phyloP scores from a whole-genome alignment of 2,113 vertebrate genomes.

The Seriola rivoliana region DNA sequence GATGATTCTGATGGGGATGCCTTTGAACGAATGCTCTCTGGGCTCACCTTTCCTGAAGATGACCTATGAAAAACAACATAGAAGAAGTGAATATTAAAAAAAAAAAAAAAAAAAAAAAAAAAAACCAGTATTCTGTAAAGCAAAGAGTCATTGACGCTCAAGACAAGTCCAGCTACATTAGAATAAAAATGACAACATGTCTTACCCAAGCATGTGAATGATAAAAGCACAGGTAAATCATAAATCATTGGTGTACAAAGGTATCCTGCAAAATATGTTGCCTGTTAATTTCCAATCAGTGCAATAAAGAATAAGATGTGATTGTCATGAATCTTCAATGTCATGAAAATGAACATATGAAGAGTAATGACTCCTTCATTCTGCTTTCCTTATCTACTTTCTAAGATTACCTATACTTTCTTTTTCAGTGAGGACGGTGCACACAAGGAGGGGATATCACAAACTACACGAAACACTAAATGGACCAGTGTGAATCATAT shows the following conservation, averaged over 20 bases:
- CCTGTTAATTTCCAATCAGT: not conserved
- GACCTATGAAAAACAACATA: slow-evolving; percentile 83
- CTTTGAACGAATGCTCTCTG: slow-evolving; percentile 93
- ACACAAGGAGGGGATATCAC: slow-evolving; percentile 31
- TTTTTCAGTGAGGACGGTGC: slow-evolving; percentile 14
- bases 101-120: not conserved
- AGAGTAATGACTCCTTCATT: not conserved
- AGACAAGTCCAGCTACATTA: slow-evolving; percentile 7
- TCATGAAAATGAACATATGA: not conserved
- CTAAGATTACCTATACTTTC: not conserved
- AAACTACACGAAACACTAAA: slow-evolving; percentile 14
- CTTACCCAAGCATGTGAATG: too few species aligned
- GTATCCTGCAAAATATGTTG: not conserved
- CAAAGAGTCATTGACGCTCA: not conserved
- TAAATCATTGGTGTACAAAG: slow-evolving; percentile 4
- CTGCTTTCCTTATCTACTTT: not conserved
- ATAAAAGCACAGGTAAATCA: not conserved
- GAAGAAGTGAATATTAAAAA: slow-evolving; percentile 22
- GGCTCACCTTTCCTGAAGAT: slow-evolving; percentile 97
- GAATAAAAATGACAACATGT: not conserved
- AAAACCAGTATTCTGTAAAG: not conserved
- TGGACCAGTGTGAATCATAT: not conserved
- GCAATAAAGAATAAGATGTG: not conserved
- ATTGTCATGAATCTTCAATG: not conserved
- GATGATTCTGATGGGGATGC: slow-evolving; percentile 95